Conservation (phyloP, 2,888 invertebrate genomes). For the Xestia rhomboidea region DNA sequence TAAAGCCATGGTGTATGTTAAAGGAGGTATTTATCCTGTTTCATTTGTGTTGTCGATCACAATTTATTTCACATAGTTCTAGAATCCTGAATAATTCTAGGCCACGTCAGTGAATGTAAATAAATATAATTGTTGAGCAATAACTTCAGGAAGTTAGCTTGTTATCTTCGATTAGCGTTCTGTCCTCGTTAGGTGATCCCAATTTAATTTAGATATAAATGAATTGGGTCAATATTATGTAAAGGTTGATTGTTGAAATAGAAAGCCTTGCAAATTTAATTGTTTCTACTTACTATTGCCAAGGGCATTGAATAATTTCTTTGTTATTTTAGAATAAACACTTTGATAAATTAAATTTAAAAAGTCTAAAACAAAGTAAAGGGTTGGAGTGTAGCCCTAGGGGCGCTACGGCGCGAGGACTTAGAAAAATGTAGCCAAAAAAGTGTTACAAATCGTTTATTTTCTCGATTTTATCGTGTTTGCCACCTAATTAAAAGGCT, state of each 20-base stretch:
- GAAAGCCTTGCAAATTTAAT: neutral
- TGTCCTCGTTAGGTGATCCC: slow-evolving; percentile 19
- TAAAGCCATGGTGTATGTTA: slow-evolving; percentile 77
- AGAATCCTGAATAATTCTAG: slow-evolving; percentile 40
- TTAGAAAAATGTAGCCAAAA: no score
- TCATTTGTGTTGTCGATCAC: neutral
- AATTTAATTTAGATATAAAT: neutral
- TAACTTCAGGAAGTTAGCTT: slow-evolving; percentile 47
- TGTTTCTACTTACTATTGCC: neutral
- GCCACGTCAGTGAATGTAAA: slow-evolving; percentile 75
- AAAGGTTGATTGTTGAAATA: neutral
- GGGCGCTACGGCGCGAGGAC: no score
- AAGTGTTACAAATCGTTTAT: no score
- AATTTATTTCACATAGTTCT: slow-evolving; percentile 12
- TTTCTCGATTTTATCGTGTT: no score
- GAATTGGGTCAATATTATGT: slow-evolving; percentile 3
- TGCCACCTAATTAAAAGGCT: no score
- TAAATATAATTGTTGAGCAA: slow-evolving; percentile 45
- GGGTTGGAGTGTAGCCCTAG: no score
- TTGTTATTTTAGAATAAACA: neutral
- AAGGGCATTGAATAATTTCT: neutral
- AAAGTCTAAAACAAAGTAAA: neutral
- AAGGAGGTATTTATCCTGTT: slow-evolving; percentile 71
- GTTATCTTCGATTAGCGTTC: slow-evolving; percentile 23
- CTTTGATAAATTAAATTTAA: neutral